Evolutionary conservation across 2,888 invertebrate species (phyloP).

Genomic region (Acanthosepion lycidas): DNA sequence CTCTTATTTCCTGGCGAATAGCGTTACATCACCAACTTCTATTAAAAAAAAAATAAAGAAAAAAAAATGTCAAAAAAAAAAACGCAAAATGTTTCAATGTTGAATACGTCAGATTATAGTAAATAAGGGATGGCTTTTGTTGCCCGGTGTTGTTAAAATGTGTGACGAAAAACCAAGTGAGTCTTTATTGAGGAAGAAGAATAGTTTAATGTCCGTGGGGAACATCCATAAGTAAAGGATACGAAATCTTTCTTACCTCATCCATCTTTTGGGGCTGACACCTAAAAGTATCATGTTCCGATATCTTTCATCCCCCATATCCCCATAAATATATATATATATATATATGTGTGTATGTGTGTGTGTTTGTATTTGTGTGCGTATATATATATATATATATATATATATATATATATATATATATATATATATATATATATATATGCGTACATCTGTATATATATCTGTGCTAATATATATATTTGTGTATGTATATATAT

Average conservation of each 20-base stretch:
- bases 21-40: background rate
- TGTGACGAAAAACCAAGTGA: background rate
- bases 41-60: background rate
- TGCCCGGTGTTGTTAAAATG: background rate
- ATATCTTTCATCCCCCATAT: background rate
- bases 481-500: too few species aligned
- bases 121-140: background rate
- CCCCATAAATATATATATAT: background rate
- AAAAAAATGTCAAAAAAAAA: too few species aligned
- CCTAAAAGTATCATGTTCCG: background rate
- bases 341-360: too few species aligned
- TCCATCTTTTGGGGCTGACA: background rate
- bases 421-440: too few species aligned
- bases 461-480: fast-evolving
- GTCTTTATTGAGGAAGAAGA: background rate
- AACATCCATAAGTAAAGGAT: background rate
- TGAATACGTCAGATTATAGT: background rate
- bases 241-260: background rate
- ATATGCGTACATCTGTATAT: too few species aligned
- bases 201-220: background rate
- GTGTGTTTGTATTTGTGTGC: too few species aligned
- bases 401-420: too few species aligned
- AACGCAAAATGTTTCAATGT: too few species aligned
- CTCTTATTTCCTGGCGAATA: background rate
- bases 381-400: too few species aligned